Base-by-base conservation (phyloP, 2,797 vertebrate genomes). In the Alauda arvensis region DNA sequence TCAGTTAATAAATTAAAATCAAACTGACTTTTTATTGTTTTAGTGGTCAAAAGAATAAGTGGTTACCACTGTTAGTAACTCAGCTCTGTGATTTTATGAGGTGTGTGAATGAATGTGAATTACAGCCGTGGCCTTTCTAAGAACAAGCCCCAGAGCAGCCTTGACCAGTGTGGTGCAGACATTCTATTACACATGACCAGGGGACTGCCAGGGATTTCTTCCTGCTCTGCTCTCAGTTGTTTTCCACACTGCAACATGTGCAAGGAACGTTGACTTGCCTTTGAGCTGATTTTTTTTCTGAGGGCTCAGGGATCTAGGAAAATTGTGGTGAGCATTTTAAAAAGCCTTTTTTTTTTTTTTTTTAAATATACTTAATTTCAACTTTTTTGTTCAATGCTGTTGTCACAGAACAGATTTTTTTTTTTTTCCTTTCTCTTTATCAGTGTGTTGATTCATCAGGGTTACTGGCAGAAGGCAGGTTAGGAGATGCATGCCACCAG, bases 1-100 rank as follows among this genome's bases (percentile, higher is more conserved):
- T 85, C 60, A 90, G 82, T 89, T 93, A 83, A 90, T 93, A 93
- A 89, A 87, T 93, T 85, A 87, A 77, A 91, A 82, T 57, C n/a
- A 61, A 75, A 62, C 51, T n/a, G 68, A 71, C 57, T 91, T 83
- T 77, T 90, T 94, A 85, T 70, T 83, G 63, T 81, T 91, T 82
- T 76, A 76, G 79, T 91, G 88, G 87, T 87, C 90, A 77, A 87
- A 91, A 87, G 87, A 85, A 78, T 57, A 93, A 89, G 87, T 68
- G 77, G 46, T 74, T 89, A 89, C 84, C 53, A n/a, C 63, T 79
- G 28, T 89, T 85, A 92, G 48, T 81, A 91, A 90, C 78, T 91
- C 60, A 45, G 68, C 70, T 92, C 67, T 85, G 82, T 66, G 53
- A 29, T 85, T 92, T 94, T 95, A 92, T 53, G 90, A 94, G 82